Percentiles rank a stretch among this genome's conserved stretches.
These are phyloP conservation scores for Charina bottae DNA, from an alignment of 2,113 vertebrate species.

Conservation along the genomic window DNA sequence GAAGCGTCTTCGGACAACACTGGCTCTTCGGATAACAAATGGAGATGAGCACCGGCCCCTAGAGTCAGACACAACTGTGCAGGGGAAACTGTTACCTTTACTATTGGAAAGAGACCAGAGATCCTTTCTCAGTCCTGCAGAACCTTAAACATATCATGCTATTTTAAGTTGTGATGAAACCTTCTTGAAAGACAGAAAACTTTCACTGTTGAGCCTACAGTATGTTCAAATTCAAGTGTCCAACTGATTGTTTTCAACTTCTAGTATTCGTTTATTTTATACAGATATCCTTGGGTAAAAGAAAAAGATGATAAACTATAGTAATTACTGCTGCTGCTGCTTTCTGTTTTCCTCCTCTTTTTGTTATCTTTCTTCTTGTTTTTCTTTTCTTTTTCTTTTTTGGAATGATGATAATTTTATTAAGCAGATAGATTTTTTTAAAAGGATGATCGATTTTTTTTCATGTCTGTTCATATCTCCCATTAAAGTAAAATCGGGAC, in stretches of 20 bases:
- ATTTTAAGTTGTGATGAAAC: not conserved
- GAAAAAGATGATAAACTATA: not conserved
- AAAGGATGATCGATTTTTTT: not conserved
- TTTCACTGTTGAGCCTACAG: not conserved
- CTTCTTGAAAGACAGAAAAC: not conserved
- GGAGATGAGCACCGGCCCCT: no score
- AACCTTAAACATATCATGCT: not conserved
- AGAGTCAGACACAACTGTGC: no score
- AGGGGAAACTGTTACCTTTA: no score
- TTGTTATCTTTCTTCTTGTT: not conserved
- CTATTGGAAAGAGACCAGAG: not conserved
- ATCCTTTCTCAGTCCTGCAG: not conserved
- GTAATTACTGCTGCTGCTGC: not conserved
- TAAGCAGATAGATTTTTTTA: not conserved
- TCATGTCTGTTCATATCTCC: not conserved
- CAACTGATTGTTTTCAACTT: not conserved
- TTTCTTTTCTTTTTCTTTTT: not conserved
- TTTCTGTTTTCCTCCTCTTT: not conserved
- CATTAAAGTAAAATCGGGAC: not conserved
- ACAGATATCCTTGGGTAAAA: not conserved
- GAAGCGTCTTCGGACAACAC: no score
- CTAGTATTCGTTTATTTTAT: not conserved
- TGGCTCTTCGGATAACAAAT: no score
- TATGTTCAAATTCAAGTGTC: not conserved
- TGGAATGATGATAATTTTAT: not conserved